phyloP scores from a whole-genome alignment of 2,113 vertebrate genomes.

The Oncorhynchus nerka region DNA sequence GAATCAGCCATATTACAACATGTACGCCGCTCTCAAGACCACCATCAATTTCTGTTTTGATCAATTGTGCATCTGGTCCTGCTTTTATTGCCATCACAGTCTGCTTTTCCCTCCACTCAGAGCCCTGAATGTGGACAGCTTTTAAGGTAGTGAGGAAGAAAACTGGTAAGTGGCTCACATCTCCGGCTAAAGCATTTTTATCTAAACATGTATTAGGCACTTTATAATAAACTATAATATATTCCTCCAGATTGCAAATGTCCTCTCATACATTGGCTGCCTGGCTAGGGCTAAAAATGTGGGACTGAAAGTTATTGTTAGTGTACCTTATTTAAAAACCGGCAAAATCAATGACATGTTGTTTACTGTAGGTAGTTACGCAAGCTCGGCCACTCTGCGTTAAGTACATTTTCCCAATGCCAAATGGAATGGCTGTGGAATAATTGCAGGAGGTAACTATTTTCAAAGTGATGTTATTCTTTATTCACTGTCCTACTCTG shows the following conservation, averaged over 20 bases:
- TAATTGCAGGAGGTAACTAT: slow-evolving; percentile 49
- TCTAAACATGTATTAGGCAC: slow-evolving; percentile 76
- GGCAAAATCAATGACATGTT: slow-evolving; percentile 74
- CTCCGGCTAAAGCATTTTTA: slow-evolving; percentile 76
- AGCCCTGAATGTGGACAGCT: slow-evolving; percentile 74
- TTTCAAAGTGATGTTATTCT: slow-evolving; percentile 49
- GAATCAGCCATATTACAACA: slow-evolving; percentile 69
- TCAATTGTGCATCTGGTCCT: slow-evolving; percentile 74
- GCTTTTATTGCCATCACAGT: slow-evolving; percentile 76
- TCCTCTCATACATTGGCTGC: slow-evolving; percentile 62
- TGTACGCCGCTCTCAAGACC: slow-evolving; percentile 57
- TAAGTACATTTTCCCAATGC: slow-evolving; percentile 55
- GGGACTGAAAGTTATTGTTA: slow-evolving; percentile 74
- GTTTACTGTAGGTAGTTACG: slow-evolving; percentile 61
- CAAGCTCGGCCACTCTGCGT: slow-evolving; percentile 55
- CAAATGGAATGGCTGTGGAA: slow-evolving; percentile 58
- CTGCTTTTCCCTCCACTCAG: slow-evolving; percentile 73
- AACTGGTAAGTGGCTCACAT: slow-evolving; percentile 80
- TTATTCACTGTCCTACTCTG: slow-evolving; percentile 14
- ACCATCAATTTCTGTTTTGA: slow-evolving; percentile 65
- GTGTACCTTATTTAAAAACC: slow-evolving; percentile 56
- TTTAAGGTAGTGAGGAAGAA: slow-evolving; percentile 73
- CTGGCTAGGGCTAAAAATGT: slow-evolving; percentile 55
- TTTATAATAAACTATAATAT: slow-evolving; percentile 82
- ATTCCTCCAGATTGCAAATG: slow-evolving; percentile 78